Conservation (phyloP, 2,888 invertebrate species). For the Eristalis pertinax region DNA sequence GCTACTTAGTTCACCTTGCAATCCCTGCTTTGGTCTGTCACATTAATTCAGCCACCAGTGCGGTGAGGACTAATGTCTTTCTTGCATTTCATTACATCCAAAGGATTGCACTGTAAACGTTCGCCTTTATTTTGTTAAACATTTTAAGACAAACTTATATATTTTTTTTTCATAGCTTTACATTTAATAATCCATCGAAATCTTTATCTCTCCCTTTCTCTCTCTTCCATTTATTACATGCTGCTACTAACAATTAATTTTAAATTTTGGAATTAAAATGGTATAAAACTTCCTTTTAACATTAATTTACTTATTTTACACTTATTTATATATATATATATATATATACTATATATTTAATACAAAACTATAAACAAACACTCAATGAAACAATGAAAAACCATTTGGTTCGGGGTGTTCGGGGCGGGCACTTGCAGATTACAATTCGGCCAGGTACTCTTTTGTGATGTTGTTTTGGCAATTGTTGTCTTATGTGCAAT, state of each 20-base stretch:
- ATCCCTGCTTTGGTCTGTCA: background rate
- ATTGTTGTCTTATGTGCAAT: conserved; percentile 81
- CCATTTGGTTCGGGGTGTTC: background rate
- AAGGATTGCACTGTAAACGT: conserved; percentile 11
- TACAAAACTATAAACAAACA: background rate
- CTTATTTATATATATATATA: conserved; percentile 11
- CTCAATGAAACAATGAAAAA: conserved; percentile 45
- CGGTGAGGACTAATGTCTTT: conserved; percentile 31
- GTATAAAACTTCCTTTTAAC: conserved; percentile 44
- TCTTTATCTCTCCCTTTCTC: conserved; percentile 19
- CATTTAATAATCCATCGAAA: conserved; percentile 29
- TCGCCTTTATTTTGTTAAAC: background rate
- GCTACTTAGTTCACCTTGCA: conserved; percentile 13
- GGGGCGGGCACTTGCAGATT: conserved; percentile 75
- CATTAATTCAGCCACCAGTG: background rate
- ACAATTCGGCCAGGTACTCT: conserved; percentile 81
- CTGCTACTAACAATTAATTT: conserved; percentile 59
- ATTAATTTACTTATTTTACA: conserved; percentile 10
- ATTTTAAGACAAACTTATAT: background rate
- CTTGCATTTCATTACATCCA: conserved; percentile 50
- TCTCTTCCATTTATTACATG: conserved; percentile 62
- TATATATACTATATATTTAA: conserved; percentile 19
- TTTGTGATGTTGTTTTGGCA: conserved; percentile 81
- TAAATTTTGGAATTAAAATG: conserved; percentile 59
- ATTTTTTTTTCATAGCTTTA: background rate